Conservation (phyloP, 2,113 vertebrate species). For the Notechis scutatus region DNA sequence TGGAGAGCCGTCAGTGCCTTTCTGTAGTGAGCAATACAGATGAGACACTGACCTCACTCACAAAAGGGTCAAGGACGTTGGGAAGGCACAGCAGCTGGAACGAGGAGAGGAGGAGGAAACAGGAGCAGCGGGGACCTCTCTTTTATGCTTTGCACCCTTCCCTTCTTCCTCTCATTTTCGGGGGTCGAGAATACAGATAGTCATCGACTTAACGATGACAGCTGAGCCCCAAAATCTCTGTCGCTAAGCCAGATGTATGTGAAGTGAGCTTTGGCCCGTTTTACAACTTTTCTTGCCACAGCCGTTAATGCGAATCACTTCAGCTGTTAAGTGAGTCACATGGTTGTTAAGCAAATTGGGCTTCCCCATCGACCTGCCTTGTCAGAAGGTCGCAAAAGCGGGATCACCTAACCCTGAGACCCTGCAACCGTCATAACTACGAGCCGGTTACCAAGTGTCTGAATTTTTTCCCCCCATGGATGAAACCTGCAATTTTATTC, state of each 20-base stretch:
- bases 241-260: no score
- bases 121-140: not conserved
- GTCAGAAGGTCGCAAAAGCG: no score
- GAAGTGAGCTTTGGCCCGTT: not conserved
- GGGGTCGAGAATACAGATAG: not conserved
- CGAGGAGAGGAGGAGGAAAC: not conserved
- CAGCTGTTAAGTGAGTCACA: not conserved
- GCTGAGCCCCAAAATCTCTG: no score
- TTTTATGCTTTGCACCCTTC: not conserved
- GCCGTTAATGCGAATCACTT: no score
- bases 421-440: fast-evolving
- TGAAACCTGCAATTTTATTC: no score
- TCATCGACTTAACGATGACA: no score
- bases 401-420: no score
- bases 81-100: conserved; percentile 45
- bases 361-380: no score
- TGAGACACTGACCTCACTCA: conserved; percentile 53
- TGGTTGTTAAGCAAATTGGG: no score
- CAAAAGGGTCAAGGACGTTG: conserved; percentile 52
- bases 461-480: no score
- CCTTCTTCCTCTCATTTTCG: not conserved
- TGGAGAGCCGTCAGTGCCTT: conserved; percentile 42
- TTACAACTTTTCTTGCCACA: no score
- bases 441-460: no score
- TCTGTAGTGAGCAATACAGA: conserved; percentile 49